These are phyloP conservation scores for Anabas testudineus DNA, from an alignment of 2,797 vertebrate species.

Conservation along the genomic window DNA sequence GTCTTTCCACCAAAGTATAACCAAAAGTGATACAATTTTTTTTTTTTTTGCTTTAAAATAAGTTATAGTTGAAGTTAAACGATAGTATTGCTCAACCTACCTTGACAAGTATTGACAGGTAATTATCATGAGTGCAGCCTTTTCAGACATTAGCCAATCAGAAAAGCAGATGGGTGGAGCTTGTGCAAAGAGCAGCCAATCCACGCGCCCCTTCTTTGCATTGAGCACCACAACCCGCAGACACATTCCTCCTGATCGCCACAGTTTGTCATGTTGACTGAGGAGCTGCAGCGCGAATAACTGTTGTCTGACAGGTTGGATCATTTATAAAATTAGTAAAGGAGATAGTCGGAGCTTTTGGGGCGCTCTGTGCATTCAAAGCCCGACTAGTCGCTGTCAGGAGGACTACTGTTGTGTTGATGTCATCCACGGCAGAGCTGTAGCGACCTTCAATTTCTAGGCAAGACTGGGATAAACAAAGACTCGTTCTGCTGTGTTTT, in stretches of 20 bases:
- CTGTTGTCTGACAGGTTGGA: neutral
- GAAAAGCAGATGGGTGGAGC: constrained; percentile 13
- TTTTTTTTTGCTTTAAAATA: neutral
- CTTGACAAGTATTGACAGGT: constrained; percentile 66
- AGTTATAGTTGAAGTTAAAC: constrained; percentile 6
- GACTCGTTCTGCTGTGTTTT: constrained; percentile 18
- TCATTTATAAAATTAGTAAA: constrained; percentile 23
- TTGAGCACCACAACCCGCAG: constrained; percentile 48
- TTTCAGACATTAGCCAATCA: constrained; percentile 65
- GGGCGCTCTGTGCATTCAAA: constrained; percentile 47
- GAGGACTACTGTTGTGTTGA: constrained; percentile 77
- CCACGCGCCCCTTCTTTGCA: constrained; percentile 33
- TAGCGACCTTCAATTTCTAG: constrained; percentile 76
- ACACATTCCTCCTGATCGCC: constrained; percentile 43
- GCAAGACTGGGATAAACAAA: constrained; percentile 66
- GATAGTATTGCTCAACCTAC: constrained; percentile 71
- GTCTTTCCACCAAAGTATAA: neutral
- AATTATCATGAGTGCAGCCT: constrained; percentile 37
- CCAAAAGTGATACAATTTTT: neutral
- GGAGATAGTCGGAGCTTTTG: neutral
- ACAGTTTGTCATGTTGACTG: constrained; percentile 49
- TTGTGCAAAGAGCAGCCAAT: constrained; percentile 71
- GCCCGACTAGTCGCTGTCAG: constrained; percentile 71
- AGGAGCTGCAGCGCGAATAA: constrained; percentile 36
- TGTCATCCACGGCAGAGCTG: constrained; percentile 74